Percentiles rank a stretch among this genome's conserved stretches.
These are phyloP conservation scores for Hypselothyrea guttata DNA, from an alignment of 2,888 invertebrate species.

Conservation along the genomic window DNA sequence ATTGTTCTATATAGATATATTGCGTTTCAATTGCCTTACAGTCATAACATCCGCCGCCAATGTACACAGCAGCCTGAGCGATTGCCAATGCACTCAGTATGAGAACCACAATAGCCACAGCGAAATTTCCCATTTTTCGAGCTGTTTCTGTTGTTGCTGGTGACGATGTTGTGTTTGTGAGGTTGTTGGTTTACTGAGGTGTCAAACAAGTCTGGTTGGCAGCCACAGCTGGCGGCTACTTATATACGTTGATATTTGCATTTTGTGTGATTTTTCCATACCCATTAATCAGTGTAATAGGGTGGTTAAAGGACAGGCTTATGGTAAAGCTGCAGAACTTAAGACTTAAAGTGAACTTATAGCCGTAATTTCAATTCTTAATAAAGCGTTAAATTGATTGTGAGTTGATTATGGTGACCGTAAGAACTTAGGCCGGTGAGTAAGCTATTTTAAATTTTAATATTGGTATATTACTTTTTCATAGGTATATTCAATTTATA, in stretches of 20 bases:
- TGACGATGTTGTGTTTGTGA: slow-evolving; percentile 6
- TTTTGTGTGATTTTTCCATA: slow-evolving; percentile 24
- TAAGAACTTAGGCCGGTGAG: too few relatives aligned
- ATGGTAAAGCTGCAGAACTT: too few relatives aligned
- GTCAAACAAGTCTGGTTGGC: slow-evolving; percentile 57
- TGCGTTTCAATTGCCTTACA: slow-evolving; percentile 42
- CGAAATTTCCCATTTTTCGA: slow-evolving; percentile 41
- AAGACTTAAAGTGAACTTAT: too few relatives aligned
- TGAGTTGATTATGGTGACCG: too few relatives aligned
- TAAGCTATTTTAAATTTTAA: too few relatives aligned
- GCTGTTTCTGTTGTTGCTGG: slow-evolving; percentile 6
- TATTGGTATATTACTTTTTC: too few relatives aligned
- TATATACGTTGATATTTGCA: slow-evolving; percentile 49
- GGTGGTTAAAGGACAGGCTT: too few relatives aligned
- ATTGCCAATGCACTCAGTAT: slow-evolving; percentile 45
- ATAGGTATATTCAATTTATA: too few relatives aligned
- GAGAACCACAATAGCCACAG: slow-evolving; percentile 40
- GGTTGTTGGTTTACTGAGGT: slow-evolving; percentile 9
- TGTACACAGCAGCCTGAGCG: slow-evolving; percentile 62
- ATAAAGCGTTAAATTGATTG: too few relatives aligned
- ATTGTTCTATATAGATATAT: slow-evolving; percentile 3
- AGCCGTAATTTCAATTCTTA: too few relatives aligned
- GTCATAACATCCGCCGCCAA: slow-evolving; percentile 68
- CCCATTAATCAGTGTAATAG: background rate
- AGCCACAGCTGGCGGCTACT: slow-evolving; percentile 32